phyloP scores from a whole-genome alignment of 2,888 invertebrate species.

The Macaria liturata region DNA sequence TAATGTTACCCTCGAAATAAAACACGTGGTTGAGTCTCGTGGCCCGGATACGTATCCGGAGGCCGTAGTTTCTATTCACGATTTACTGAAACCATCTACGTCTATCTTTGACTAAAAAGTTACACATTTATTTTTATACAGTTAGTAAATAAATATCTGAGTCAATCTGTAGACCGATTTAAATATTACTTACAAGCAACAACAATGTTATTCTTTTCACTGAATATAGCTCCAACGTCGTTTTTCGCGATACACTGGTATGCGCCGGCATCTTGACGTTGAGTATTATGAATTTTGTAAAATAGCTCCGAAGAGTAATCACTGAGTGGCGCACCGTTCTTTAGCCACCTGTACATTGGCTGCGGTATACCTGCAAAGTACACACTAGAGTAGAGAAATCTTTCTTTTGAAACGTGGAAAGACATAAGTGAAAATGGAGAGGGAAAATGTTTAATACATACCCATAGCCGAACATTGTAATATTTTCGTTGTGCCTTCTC shows the following conservation, averaged over 20 bases:
- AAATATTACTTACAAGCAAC: conserved; percentile 93
- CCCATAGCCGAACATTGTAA: conserved; percentile 96
- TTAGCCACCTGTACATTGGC: conserved; percentile 96
- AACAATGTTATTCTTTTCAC: conserved; percentile 93
- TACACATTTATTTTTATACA: no score
- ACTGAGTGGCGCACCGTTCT: conserved; percentile 90
- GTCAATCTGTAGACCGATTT: background rate
- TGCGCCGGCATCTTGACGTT: conserved; percentile 92
- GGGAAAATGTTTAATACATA: conserved; percentile 67
- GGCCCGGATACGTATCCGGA: conserved; percentile 22
- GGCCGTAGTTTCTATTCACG: background rate
- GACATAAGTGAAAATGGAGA: no score
- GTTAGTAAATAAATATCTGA: no score
- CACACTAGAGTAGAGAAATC: no score
- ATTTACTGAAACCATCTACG: no score
- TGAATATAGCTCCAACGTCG: conserved; percentile 95
- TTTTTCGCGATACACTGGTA: conserved; percentile 97
- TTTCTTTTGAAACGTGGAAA: no score
- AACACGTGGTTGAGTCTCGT: conserved; percentile 13
- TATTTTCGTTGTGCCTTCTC: conserved; percentile 95
- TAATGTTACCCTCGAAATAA: conserved; percentile 15
- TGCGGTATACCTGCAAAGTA: conserved; percentile 91
- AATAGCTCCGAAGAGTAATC: conserved; percentile 93
- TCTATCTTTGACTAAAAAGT: no score
- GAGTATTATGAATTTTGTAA: conserved; percentile 92